Base-by-base conservation (phyloP, 2,113 vertebrate species). In the Cygnus buccinator region DNA sequence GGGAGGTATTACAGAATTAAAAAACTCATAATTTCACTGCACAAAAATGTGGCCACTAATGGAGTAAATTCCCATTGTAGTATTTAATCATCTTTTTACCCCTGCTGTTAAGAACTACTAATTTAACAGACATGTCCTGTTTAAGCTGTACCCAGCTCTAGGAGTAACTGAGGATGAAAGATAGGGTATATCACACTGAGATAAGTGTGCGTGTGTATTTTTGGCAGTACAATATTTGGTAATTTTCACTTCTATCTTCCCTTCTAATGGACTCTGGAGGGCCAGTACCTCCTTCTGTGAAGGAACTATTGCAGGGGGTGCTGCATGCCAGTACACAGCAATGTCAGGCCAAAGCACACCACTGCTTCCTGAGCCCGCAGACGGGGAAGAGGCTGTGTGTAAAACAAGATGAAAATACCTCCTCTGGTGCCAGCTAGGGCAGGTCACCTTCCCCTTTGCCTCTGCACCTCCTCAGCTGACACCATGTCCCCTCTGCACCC, bases 251-350 rank as follows among this genome's bases (percentile, higher is more conserved):
- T 26, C 68, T 50, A 54, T 91, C 85, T 93, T 79, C 33, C 68
- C 43, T 21, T 26, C 35, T 22, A 57, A 74, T 9, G 73, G 67
- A 29, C 14, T 68, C 9, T 2, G 7, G 29, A 75, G 29, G 28
- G 35, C n/a, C 81, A 91, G 63, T 41, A 76, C 8, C 33, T 73
- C 48, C 29, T 61, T 46, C 63, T 73, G 25, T 0, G 0, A 58
- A 25, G 11, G 26, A 4, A 41, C 29, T 10, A n/a, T 3, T 25
- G 43, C 54, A 90, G 9, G 14, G 13, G 35, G 46, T 43, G 70
- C 46, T n/a, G 29, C 0, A 0, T 68, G 67, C 41, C 57, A 62
- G 26, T 0, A 0, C 29, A 8, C 2, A 20, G 22, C n/a, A 87
- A 57, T 35, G 39, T 19, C 1, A 1, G 37, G 26, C 57, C 67